Conservation (phyloP, 2,113 vertebrate genomes). For the Cryptomyrus ogoouensis region DNA sequence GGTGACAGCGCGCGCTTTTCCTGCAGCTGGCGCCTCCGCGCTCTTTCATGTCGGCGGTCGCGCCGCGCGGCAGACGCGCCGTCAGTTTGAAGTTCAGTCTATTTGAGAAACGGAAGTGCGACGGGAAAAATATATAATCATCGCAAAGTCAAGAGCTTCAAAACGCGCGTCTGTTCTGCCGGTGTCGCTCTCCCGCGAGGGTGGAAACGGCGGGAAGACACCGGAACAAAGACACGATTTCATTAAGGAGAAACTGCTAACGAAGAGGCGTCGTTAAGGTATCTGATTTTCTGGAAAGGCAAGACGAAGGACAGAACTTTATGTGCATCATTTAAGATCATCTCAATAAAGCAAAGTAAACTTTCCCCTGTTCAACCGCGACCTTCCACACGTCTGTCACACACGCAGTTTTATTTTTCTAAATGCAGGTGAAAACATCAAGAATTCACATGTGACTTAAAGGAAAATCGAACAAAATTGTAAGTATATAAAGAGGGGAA, state of each 20-base stretch:
- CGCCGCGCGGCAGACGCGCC: neutral
- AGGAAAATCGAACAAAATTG: neutral
- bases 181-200: slow-evolving; percentile 36
- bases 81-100: slow-evolving; percentile 22
- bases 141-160: slow-evolving; percentile 19
- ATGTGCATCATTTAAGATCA: neutral
- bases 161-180: slow-evolving; percentile 30
- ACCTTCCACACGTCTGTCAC: neutral
- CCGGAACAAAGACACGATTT: slow-evolving; percentile 30
- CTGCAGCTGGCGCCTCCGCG: neutral
- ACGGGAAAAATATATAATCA: neutral
- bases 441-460: neutral
- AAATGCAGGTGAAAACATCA: neutral
- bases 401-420: neutral
- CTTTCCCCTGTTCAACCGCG: neutral
- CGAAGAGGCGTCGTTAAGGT: neutral
- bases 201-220: slow-evolving; percentile 33
- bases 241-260: neutral
- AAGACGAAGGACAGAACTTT: neutral
- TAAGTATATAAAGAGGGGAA: neutral
- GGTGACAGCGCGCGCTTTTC: neutral
- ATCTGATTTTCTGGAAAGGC: neutral
- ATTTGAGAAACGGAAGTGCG: neutral
- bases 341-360: neutral
- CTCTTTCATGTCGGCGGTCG: neutral